phyloP scores from a whole-genome alignment of 2,797 vertebrate genomes.

The Jordanella pulchra region DNA sequence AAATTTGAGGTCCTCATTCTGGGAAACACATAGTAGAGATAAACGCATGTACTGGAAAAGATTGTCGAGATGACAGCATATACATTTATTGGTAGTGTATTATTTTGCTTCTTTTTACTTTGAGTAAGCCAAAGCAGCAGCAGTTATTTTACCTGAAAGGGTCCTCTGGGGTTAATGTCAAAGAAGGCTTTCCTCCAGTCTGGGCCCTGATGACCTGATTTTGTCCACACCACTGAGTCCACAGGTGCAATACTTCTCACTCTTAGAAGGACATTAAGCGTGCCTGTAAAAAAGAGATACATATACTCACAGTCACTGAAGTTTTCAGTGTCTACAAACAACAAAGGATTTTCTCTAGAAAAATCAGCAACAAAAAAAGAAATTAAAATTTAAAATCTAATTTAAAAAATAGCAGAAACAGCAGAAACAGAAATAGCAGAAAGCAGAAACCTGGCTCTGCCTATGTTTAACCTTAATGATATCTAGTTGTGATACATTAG shows the following conservation, averaged over 20 bases:
- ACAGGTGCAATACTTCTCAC: slow-evolving; percentile 87
- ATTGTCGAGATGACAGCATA: slow-evolving; percentile 26
- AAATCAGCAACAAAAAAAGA: neutral
- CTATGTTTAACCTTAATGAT: neutral
- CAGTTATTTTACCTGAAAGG: slow-evolving; percentile 88
- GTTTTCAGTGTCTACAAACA: slow-evolving; percentile 5
- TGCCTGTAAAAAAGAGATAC: slow-evolving; percentile 75
- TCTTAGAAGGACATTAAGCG: slow-evolving; percentile 89
- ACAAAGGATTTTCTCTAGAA: neutral
- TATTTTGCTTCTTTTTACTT: slow-evolving; percentile 3
- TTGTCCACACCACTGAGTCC: slow-evolving; percentile 87
- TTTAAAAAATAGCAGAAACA: neutral
- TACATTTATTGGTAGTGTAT: too few relatives aligned
- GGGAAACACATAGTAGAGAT: slow-evolving; percentile 30
- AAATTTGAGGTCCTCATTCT: slow-evolving; percentile 27
- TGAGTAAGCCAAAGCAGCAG: slow-evolving; percentile 7
- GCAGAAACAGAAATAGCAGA: neutral
- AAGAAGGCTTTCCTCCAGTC: slow-evolving; percentile 90
- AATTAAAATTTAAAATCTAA: neutral
- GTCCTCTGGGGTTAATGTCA: slow-evolving; percentile 88
- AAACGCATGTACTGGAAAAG: too few relatives aligned
- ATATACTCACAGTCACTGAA: slow-evolving; percentile 13
- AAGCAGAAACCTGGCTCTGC: neutral
- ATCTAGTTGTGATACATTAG: slow-evolving; percentile 19
- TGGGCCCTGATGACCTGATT: slow-evolving; percentile 87